Percentiles rank a stretch among this genome's conserved stretches.
Conservation (phyloP, 1,140 invertebrate genomes). For the Stenopsyche tienmushanensis region DNA sequence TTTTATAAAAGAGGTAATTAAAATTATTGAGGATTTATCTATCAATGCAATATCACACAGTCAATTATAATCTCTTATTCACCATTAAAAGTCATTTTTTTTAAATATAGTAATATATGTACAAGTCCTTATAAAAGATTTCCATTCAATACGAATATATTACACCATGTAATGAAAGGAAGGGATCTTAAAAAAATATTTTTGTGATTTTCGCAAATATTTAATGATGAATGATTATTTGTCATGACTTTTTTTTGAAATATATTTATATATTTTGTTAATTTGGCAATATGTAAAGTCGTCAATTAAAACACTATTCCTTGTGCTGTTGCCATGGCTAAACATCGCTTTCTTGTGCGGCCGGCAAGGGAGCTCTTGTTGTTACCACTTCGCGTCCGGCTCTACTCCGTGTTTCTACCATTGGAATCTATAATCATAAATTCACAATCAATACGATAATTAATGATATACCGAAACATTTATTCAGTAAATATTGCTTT, state of each 20-base stretch:
- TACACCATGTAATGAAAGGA: slow-evolving; percentile 12
- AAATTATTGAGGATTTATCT: slow-evolving; percentile 4
- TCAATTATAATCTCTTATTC: neutral
- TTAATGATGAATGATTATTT: slow-evolving; percentile 27
- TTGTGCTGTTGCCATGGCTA: slow-evolving; percentile 20
- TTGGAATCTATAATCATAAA: slow-evolving; percentile 13
- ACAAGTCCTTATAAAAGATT: slow-evolving; percentile 5
- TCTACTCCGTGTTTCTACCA: slow-evolving; percentile 23
- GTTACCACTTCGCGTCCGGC: slow-evolving; percentile 39
- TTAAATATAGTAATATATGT: slow-evolving; percentile 13
- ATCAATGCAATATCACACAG: slow-evolving; percentile 3
- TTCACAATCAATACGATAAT: neutral
- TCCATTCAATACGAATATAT: neutral
- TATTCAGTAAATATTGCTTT: neutral
- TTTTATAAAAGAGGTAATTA: slow-evolving; percentile 7
- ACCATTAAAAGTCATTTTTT: slow-evolving; percentile 6
- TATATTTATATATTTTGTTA: slow-evolving; percentile 12
- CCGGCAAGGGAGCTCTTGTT: slow-evolving; percentile 36
- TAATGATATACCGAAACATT: neutral
- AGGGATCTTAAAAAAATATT: slow-evolving; percentile 29
- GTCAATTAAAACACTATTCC: slow-evolving; percentile 3
- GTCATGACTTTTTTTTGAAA: slow-evolving; percentile 10
- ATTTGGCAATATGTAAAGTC: slow-evolving; percentile 27
- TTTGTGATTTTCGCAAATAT: slow-evolving; percentile 13
- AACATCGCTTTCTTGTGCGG: slow-evolving; percentile 40